Evolutionary conservation across 1,140 invertebrate genomes (phyloP).

Genomic region (Hirudo medicinalis): DNA sequence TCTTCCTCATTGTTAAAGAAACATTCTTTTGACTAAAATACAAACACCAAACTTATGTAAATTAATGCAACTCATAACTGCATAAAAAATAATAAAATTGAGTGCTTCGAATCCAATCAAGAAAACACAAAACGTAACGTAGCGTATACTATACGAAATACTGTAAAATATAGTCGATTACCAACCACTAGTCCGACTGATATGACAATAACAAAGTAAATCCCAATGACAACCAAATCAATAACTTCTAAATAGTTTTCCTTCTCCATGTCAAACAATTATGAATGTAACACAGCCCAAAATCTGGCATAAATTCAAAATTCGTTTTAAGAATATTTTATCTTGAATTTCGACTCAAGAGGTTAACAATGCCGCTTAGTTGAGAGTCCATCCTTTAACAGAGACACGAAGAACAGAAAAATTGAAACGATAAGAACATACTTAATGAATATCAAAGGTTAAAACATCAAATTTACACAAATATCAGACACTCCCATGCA

Average conservation of each 20-base stretch:
- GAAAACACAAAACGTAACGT: not conserved
- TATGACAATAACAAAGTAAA: not conserved
- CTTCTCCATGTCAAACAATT: too few species aligned
- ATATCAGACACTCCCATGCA: too few species aligned
- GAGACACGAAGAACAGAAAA: too few species aligned
- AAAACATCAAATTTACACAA: too few species aligned
- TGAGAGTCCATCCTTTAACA: too few species aligned
- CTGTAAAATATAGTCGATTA: not conserved
- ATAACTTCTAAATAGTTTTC: not conserved
- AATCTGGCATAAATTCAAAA: too few species aligned
- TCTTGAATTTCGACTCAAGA: too few species aligned
- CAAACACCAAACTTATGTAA: not conserved
- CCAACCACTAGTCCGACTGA: constrained; percentile 7
- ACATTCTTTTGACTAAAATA: not conserved
- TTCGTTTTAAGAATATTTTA: too few species aligned
- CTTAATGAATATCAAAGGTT: too few species aligned
- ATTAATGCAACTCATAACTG: not conserved
- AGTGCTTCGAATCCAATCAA: not conserved
- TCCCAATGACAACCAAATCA: not conserved
- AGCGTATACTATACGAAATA: not conserved
- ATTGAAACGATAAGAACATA: too few species aligned
- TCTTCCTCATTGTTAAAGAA: not conserved
- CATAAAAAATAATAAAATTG: not conserved
- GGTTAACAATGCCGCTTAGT: too few species aligned
- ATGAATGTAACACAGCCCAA: too few species aligned